Evolutionary conservation across 2,797 vertebrate genomes (phyloP).

Genomic region (Poeciliopsis gracilis): DNA sequence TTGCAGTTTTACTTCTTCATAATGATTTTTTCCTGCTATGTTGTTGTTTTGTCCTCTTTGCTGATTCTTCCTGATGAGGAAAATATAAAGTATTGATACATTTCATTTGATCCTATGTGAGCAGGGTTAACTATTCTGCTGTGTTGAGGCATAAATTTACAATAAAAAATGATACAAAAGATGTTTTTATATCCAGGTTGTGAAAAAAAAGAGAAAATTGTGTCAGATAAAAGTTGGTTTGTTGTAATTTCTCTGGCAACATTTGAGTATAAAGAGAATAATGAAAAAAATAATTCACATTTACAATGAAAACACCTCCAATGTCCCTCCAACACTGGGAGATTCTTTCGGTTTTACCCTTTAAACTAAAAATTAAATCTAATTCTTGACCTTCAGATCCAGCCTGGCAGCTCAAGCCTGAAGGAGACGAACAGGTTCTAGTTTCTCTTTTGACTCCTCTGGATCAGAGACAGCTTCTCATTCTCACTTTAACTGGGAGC

Average conservation of each 20-base stretch:
- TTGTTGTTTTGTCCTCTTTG: background rate
- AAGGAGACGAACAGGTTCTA: slow-evolving; percentile 3
- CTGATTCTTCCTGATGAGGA: background rate
- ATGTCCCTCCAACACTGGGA: too few relatives aligned
- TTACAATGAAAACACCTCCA: background rate
- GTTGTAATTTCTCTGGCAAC: background rate
- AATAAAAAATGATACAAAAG: background rate
- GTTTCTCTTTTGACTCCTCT: background rate
- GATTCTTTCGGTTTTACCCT: background rate
- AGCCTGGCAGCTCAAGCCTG: background rate
- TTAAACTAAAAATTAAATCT: background rate
- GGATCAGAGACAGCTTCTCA: background rate
- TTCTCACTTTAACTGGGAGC: background rate
- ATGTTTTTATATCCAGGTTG: background rate
- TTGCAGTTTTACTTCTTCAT: background rate
- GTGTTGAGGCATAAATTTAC: background rate
- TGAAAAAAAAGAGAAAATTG: background rate
- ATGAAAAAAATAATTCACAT: background rate
- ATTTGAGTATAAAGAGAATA: background rate
- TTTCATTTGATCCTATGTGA: background rate
- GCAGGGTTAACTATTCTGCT: background rate
- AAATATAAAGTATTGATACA: background rate
- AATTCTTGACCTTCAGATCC: background rate
- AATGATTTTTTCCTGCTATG: background rate
- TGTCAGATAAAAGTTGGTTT: background rate